phyloP scores from a whole-genome alignment of 2,888 invertebrate species.

The Drosophila kuntzei region DNA sequence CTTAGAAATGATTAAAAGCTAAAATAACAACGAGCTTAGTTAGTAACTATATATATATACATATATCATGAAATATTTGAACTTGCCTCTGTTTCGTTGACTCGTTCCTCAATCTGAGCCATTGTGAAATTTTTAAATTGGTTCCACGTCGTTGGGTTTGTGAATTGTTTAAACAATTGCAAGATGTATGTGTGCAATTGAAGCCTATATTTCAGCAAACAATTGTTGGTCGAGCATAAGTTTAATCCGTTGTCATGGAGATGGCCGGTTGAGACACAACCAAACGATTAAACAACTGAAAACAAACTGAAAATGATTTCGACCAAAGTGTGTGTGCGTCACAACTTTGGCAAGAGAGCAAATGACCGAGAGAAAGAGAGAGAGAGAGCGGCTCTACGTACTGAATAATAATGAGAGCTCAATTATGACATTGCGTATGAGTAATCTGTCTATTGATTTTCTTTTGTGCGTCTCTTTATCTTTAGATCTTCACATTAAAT shows the following conservation, averaged over 20 bases:
- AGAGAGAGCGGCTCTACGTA: conserved; percentile 17
- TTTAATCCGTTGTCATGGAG: conserved; percentile 64
- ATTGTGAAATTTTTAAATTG: conserved; percentile 55
- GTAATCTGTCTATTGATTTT: conserved; percentile 56
- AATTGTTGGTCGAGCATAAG: too few species aligned
- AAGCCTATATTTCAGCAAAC: conserved; percentile 21
- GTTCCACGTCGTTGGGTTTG: conserved; percentile 62
- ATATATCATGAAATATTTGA: conserved; percentile 3
- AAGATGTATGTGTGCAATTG: conserved; percentile 7
- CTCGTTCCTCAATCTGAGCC: conserved; percentile 72
- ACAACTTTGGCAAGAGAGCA: conserved; percentile 18
- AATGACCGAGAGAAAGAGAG: conserved; percentile 8
- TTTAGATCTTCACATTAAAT: conserved; percentile 7
- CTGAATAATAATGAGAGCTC: conserved; percentile 12
- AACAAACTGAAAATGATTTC: conserved; percentile 71
- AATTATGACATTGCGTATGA: conserved; percentile 48
- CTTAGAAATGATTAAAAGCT: neutral
- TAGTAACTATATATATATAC: neutral
- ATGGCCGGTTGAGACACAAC: conserved; percentile 75
- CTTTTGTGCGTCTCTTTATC: conserved; percentile 17
- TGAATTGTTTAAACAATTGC: conserved; percentile 8
- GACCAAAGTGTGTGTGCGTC: conserved; percentile 27
- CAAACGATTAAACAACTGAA: conserved; percentile 82
- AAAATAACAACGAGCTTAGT: neutral
- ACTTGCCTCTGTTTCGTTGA: conserved; percentile 79